Percentiles rank a stretch among this genome's conserved stretches.
Conservation (phyloP, 2,888 invertebrate genomes). For the Latrodectus elegans region DNA sequence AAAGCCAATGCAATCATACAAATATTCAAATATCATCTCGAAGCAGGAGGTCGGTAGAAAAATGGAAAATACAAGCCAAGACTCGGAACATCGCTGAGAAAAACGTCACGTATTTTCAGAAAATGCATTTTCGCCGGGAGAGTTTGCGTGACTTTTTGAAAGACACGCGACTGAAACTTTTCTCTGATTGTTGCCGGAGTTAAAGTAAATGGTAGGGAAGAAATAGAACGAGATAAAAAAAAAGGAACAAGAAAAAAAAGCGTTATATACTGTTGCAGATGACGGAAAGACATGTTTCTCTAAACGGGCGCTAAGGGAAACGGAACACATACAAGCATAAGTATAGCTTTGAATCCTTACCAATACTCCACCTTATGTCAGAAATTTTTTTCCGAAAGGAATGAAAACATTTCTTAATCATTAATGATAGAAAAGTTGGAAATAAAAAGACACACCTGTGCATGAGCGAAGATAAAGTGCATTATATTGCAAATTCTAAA, state of each 20-base stretch:
- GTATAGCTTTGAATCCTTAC: background rate
- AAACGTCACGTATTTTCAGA: conserved; percentile 4
- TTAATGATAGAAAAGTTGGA: background rate
- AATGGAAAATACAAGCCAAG: conserved; percentile 2
- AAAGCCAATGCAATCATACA: conserved; percentile 26
- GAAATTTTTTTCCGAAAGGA: background rate
- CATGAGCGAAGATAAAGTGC: background rate
- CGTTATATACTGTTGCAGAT: conserved; percentile 44
- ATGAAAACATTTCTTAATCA: conserved; percentile 5
- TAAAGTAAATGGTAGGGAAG: background rate
- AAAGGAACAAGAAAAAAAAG: conserved; percentile 9
- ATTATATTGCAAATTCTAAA: no score
- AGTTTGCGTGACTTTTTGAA: conserved; percentile 46
- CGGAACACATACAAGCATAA: conserved; percentile 5
- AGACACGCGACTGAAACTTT: conserved; percentile 15
- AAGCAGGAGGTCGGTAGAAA: background rate
- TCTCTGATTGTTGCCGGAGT: conserved; percentile 39
- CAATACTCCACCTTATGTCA: background rate
- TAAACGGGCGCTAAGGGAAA: background rate
- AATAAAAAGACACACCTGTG: background rate
- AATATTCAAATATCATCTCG: conserved; percentile 20
- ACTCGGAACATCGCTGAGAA: background rate
- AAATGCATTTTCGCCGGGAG: background rate
- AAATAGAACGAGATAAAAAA: conserved; percentile 12
- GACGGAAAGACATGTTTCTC: conserved; percentile 41